A percentile compares a stretch with the other conserved stretches of the same genome.
Conservation (phyloP, 64 coral and sea anemone genomes). For the Montipora sp. region DNA sequence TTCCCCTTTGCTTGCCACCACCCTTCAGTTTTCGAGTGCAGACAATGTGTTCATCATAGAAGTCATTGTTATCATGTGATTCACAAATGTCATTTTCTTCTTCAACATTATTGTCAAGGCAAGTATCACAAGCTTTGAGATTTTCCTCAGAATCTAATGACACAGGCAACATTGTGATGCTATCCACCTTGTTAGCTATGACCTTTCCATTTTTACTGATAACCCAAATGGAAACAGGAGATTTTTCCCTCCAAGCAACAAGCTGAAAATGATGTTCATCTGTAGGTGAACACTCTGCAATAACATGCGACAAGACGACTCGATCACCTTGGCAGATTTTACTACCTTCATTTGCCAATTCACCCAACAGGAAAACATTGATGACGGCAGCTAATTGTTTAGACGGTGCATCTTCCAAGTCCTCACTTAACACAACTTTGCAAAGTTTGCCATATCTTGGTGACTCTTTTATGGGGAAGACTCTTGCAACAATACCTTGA, state of each 20-base stretch:
- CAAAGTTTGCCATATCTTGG: slow-evolving; percentile 30
- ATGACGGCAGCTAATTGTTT: background rate
- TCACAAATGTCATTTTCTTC: background rate
- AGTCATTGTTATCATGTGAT: background rate
- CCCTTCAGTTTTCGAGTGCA: background rate
- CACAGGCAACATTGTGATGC: background rate
- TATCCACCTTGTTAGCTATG: background rate
- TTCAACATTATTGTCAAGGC: background rate
- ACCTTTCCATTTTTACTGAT: slow-evolving; percentile 19
- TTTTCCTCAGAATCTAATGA: background rate
- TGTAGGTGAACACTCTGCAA: slow-evolving; percentile 35
- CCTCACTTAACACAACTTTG: slow-evolving; percentile 23
- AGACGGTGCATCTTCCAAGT: slow-evolving; percentile 1
- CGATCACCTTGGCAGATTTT: slow-evolving; percentile 12
- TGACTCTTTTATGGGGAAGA: slow-evolving; percentile 26
- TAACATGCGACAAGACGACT: slow-evolving; percentile 27
- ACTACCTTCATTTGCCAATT: slow-evolving; percentile 28
- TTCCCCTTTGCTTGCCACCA: background rate
- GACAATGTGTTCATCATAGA: background rate
- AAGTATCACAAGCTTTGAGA: background rate
- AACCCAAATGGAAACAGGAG: slow-evolving; percentile 6
- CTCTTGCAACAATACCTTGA: slow-evolving; percentile 27
- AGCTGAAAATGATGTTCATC: slow-evolving; percentile 53
- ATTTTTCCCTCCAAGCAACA: slow-evolving; percentile 37
- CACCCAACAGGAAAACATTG: slow-evolving; percentile 25